A percentile compares a stretch with the other conserved stretches of the same genome.
phyloP scores from a whole-genome alignment of 2,888 invertebrate species.

The Ophioninae sp. region DNA sequence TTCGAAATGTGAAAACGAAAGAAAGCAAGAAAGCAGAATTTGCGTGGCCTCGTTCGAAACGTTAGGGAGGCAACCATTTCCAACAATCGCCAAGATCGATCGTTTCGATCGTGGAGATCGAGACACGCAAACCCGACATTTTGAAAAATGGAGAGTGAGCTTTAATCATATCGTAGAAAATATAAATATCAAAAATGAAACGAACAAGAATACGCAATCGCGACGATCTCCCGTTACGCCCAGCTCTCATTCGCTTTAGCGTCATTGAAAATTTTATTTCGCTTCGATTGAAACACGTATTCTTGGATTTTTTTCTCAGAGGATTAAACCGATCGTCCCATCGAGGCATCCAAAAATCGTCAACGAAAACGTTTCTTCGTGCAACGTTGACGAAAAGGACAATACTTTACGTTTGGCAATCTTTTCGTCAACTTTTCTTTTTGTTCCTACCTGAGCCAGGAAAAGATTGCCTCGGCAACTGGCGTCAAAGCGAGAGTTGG shows the following conservation, averaged over 20 bases:
- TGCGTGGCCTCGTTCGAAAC: slow-evolving; percentile 49
- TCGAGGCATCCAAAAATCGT: not conserved
- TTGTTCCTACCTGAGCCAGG: not conserved
- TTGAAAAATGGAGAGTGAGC: slow-evolving; percentile 70
- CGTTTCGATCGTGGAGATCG: slow-evolving; percentile 32
- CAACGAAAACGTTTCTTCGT: not conserved
- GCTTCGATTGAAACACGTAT: not conserved
- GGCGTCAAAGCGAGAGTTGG: not conserved
- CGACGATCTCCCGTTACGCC: not conserved
- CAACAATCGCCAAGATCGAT: slow-evolving; percentile 60
- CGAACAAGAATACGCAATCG: slow-evolving; percentile 18
- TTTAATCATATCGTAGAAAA: slow-evolving; percentile 72
- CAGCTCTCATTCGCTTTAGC: not conserved
- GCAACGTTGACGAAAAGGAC: not conserved
- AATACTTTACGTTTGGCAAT: not conserved
- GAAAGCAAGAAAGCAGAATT: not conserved
- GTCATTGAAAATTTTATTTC: not conserved
- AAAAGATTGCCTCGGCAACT: not conserved
- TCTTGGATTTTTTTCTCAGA: not conserved
- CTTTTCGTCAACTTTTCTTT: not conserved
- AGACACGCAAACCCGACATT: slow-evolving; percentile 60
- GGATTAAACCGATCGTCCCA: not conserved
- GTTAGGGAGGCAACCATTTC: slow-evolving; percentile 38
- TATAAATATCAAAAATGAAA: slow-evolving; percentile 25
- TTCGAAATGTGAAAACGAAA: slow-evolving; percentile 34